Conservation (phyloP, 1,140 invertebrate species). For the Bombus consobrinus region DNA sequence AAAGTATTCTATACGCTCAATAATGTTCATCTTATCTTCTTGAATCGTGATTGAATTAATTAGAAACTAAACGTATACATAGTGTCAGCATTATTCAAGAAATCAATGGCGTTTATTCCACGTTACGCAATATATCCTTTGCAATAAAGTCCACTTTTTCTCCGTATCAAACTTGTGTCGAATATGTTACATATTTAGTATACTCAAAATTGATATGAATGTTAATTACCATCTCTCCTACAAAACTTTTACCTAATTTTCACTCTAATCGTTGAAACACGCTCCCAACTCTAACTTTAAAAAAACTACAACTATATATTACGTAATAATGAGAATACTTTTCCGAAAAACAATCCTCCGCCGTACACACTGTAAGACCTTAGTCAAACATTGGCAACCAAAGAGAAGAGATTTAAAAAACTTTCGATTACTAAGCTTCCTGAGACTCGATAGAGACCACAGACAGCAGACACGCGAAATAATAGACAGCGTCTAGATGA, state of each 20-base stretch:
- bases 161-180: not conserved
- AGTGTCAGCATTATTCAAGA: not conserved
- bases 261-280: not conserved
- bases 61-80: not conserved
- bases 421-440: not conserved
- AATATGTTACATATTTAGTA: not conserved
- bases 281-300: not conserved
- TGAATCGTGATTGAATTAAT: not conserved
- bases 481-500: constrained; percentile 31
- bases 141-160: not conserved
- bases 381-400: not conserved
- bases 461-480: not conserved
- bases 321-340: not conserved
- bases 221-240: not conserved
- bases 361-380: not conserved
- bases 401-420: not conserved
- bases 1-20: not conserved
- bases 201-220: not conserved
- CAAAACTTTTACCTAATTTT: not conserved
- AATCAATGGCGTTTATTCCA: not conserved
- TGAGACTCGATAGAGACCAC: no score
- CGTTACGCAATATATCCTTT: not conserved
- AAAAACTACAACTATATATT: not conserved
- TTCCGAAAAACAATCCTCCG: not conserved
- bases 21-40: not conserved